Evolutionary conservation across 1,140 invertebrate species (phyloP).

Genomic region (Brachionus manjavacas): DNA sequence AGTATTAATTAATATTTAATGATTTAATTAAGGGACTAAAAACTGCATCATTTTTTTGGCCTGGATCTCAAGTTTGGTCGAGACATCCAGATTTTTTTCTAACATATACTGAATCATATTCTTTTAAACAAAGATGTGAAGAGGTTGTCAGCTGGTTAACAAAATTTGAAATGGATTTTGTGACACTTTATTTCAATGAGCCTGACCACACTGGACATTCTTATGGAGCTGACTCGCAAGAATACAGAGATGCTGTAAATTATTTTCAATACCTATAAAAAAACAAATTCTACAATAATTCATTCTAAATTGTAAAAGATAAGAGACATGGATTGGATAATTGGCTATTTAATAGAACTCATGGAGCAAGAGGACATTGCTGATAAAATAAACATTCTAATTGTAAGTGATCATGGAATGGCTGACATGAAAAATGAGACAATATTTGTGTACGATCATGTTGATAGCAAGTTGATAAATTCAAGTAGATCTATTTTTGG

Average conservation of each 20-base stretch:
- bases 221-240: slow-evolving; percentile 1
- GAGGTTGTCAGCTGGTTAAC: slow-evolving; percentile 66
- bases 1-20: neutral
- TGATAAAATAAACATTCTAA: slow-evolving; percentile 21
- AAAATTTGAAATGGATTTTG: slow-evolving; percentile 58
- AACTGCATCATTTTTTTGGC: slow-evolving; percentile 38
- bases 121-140: slow-evolving; percentile 59
- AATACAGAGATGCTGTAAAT: slow-evolving; percentile 23
- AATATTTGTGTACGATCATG: slow-evolving; percentile 12
- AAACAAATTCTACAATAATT: no score
- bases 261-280: neutral
- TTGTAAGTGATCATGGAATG: slow-evolving; percentile 41
- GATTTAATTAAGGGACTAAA: neutral
- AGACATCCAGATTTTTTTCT: slow-evolving; percentile 37
- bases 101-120: neutral
- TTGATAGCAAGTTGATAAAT: slow-evolving; percentile 10
- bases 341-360: slow-evolving; percentile 13
- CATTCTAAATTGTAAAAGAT: neutral
- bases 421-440: slow-evolving; percentile 30
- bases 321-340: neutral
- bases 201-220: slow-evolving; percentile 21
- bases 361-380: neutral
- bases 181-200: slow-evolving; percentile 69
- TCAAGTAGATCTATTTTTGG: neutral
- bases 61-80: slow-evolving; percentile 13